phyloP scores from a whole-genome alignment of 2,797 vertebrate species.

The Spinus pinus region DNA sequence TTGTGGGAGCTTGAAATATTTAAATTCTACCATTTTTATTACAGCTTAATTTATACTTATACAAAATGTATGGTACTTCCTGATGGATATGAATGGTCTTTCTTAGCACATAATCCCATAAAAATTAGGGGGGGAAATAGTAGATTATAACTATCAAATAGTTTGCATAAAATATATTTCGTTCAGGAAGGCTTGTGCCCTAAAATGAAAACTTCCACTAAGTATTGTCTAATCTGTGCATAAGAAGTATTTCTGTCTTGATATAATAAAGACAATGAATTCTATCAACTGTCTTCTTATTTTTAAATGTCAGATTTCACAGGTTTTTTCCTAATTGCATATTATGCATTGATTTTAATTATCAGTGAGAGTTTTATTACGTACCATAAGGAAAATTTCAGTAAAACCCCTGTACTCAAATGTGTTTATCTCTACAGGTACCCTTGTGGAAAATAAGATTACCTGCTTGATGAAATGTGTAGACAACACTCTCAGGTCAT shows the following conservation, averaged over 20 bases:
- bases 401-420: neutral
- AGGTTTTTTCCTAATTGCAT: neutral
- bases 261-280: neutral
- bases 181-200: neutral
- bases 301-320: neutral
- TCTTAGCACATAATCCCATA: neutral
- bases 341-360: neutral
- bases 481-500: neutral
- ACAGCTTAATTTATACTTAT: neutral
- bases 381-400: neutral
- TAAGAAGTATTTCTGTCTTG: neutral
- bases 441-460: neutral
- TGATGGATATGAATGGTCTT: neutral
- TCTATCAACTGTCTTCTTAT: neutral
- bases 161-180: neutral
- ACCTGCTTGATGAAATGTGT: neutral
- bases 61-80: neutral
- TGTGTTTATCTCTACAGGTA: neutral
- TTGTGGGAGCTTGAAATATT: neutral
- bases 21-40: neutral
- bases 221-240: neutral
- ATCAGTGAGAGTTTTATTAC: slow-evolving; percentile 4
- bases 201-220: neutral
- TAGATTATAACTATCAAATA: neutral
- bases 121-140: neutral